Evolutionary conservation across 2,888 invertebrate species (phyloP).

Genomic region (Caenorhabditis sp.): DNA sequence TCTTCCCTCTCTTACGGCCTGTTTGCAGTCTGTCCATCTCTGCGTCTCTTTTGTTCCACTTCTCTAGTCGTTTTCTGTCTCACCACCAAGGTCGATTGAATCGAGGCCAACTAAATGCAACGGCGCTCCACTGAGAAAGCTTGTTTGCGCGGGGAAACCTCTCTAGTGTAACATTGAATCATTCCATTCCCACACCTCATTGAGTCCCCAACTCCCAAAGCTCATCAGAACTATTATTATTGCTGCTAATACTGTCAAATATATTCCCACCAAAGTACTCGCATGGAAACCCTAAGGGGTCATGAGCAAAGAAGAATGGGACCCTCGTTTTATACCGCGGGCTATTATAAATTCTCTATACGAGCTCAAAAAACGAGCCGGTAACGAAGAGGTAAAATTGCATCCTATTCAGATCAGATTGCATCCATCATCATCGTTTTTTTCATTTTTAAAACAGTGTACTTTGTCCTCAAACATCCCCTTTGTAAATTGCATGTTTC

Average conservation of each 20-base stretch:
- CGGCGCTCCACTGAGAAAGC: slow-evolving; percentile 20
- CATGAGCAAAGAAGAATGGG: background rate
- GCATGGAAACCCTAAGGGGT: background rate
- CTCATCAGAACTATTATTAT: background rate
- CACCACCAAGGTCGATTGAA: slow-evolving; percentile 2
- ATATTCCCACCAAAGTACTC: background rate
- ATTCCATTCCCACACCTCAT: no score
- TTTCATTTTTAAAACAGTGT: background rate
- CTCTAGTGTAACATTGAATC: no score
- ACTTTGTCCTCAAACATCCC: background rate
- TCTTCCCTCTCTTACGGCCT: background rate
- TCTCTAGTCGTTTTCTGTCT: no score
- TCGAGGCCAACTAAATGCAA: background rate
- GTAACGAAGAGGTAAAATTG: background rate
- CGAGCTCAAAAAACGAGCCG: background rate
- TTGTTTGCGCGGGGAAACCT: no score
- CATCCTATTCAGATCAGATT: background rate
- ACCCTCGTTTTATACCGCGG: background rate
- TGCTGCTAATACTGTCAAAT: background rate
- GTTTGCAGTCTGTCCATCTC: background rate
- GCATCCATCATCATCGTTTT: background rate
- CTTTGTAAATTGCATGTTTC: slow-evolving; percentile 22
- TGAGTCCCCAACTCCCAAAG: background rate
- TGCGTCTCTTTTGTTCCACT: background rate
- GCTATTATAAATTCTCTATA: background rate